Evolutionary conservation across 2,113 vertebrate genomes (phyloP).

Genomic region (Gopherus evgoodei): DNA sequence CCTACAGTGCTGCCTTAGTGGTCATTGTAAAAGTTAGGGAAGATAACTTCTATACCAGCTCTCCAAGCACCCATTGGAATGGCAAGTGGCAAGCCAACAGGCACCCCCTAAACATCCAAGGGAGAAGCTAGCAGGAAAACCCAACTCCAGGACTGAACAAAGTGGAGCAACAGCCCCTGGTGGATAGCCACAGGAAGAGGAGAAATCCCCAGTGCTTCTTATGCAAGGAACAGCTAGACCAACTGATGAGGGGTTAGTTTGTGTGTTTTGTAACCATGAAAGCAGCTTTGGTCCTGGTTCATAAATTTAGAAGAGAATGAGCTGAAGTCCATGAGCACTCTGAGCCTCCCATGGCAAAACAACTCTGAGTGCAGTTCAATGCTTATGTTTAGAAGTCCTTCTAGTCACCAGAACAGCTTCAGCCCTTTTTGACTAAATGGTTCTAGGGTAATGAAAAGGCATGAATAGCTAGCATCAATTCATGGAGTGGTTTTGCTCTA

Average conservation of each 20-base stretch:
- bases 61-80: background rate
- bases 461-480: background rate
- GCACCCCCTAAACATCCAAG: background rate
- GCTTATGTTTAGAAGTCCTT: background rate
- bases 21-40: background rate
- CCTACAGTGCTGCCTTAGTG: background rate
- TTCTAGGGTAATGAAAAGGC: background rate
- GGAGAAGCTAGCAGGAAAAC: background rate
- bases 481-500: background rate
- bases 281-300: background rate
- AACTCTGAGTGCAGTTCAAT: background rate
- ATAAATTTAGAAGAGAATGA: background rate
- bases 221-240: background rate
- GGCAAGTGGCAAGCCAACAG: background rate
- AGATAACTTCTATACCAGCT: background rate
- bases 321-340: background rate
- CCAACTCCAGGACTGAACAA: background rate
- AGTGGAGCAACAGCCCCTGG: background rate
- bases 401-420: background rate
- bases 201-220: background rate
- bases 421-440: background rate
- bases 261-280: background rate
- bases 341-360: background rate
- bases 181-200: fast-evolving
- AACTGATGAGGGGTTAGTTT: background rate